These are phyloP conservation scores for Sacculina carcini DNA, from an alignment of 2,888 invertebrate genomes.

Conservation along the genomic window DNA sequence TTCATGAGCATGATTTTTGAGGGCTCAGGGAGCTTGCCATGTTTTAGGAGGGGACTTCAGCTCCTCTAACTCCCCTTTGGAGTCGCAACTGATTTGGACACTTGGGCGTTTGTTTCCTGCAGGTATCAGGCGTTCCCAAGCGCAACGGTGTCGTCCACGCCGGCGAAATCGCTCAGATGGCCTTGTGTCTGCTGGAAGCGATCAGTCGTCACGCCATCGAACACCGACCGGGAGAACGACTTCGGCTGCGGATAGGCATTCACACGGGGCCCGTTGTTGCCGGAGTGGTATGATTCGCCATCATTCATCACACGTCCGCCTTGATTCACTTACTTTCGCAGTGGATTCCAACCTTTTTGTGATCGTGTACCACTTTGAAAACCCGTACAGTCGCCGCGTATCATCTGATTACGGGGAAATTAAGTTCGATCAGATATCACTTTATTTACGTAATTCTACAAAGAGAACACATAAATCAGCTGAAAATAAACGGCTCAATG, in stretches of 20 bases:
- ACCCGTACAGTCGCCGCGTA: too few species aligned
- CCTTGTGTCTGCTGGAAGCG: slow-evolving; percentile 52
- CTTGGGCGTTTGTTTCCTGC: slow-evolving; percentile 7
- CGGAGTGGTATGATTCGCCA: neutral
- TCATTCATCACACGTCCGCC: neutral
- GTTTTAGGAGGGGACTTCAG: too few species aligned
- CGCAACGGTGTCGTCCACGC: slow-evolving; percentile 71
- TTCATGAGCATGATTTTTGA: neutral
- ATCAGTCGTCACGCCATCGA: slow-evolving; percentile 63
- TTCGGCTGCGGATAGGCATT: slow-evolving; percentile 65
- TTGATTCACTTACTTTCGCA: neutral
- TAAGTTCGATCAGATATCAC: too few species aligned
- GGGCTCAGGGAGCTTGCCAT: neutral
- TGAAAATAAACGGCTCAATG: too few species aligned
- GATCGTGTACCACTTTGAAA: too few species aligned
- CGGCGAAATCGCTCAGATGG: slow-evolving; percentile 80
- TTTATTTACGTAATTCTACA: too few species aligned
- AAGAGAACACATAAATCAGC: too few species aligned
- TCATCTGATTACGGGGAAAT: too few species aligned
- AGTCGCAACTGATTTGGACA: slow-evolving; percentile 26
- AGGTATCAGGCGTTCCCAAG: slow-evolving; percentile 66
- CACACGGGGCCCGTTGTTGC: slow-evolving; percentile 40
- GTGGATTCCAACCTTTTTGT: too few species aligned
- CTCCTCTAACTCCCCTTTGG: neutral
- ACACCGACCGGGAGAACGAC: slow-evolving; percentile 55